Evolutionary conservation across 2,888 invertebrate species (phyloP), one percentile per base, ranked within the genome.

Genomic region (Deroplatys truncata): DNA sequence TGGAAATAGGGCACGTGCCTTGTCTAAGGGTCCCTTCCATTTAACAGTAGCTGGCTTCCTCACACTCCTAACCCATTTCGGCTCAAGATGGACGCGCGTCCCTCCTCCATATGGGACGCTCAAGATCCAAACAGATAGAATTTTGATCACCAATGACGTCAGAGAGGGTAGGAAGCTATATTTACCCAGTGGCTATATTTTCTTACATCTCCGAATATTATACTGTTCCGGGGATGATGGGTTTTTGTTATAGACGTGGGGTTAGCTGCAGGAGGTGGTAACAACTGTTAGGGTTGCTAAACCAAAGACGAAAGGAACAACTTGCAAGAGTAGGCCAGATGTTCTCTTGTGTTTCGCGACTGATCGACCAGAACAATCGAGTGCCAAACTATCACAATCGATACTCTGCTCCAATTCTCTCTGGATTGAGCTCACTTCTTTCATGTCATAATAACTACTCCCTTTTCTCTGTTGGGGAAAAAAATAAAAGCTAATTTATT

Each of bases 1-100:
- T 89, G 89, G 89, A 86, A 89, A 89, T 89, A 31, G 89, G 89
- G 89, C 89, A 89, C 89, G 89, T 89, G 89, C 31, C 89, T 84
- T 84, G 89, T 89, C 89, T 89, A 86, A 89, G 88, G 88, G 88
- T 56, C 43, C 83, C 29, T 28, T 49, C 82, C 82, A 72, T 56
- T 86, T 86, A 72, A 72, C 56, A 72, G 56, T 20, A 72, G 56
- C 56, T 72, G 25, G 20, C 72, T 72, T 83, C n/a, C 82, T 87
- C 87, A 87, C 87, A 56, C 86, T 83, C 87, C 28, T 87, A 87
- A 87, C 87, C 82, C 83, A 87, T 82, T 87, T 87, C 83, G 87
- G 56, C 83, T 87, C 87, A 87, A 87, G 87, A 87, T 87, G 87
- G 56, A 56, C 56, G 83, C 87, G 87, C 31, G 31, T 29, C 84